Conservation (phyloP, 2,797 vertebrate genomes). For the Valencia hispanica region DNA sequence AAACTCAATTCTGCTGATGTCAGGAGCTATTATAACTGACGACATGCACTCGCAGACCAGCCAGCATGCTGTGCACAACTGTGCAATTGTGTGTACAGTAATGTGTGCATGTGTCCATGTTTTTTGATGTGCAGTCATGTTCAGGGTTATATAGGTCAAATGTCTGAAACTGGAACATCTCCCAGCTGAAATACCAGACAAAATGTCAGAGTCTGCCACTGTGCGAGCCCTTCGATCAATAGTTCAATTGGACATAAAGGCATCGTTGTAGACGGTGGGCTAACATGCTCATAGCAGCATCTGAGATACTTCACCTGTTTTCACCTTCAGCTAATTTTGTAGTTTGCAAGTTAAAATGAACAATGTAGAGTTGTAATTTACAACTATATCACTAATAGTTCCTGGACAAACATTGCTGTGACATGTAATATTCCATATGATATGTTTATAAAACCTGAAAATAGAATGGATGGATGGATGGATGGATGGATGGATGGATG, state of each 20-base stretch:
- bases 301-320: background rate
- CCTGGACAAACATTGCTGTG: too few relatives aligned
- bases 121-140: slow-evolving; percentile 52
- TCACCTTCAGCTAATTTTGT: background rate
- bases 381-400: background rate
- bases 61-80: slow-evolving; percentile 23
- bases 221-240: slow-evolving; percentile 69
- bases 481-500: too few relatives aligned
- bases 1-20: slow-evolving; percentile 82
- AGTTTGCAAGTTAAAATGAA: background rate
- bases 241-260: slow-evolving; percentile 72
- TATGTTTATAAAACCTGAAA: background rate
- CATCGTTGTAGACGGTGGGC: slow-evolving; percentile 39
- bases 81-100: slow-evolving; percentile 31
- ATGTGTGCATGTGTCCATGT: slow-evolving; percentile 22
- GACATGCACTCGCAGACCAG: slow-evolving; percentile 41
- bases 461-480: too few relatives aligned
- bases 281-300: slow-evolving; percentile 12
- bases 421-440: background rate
- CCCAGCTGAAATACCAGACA: slow-evolving; percentile 69
- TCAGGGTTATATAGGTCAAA: slow-evolving; percentile 73
- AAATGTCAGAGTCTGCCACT: slow-evolving; percentile 74
- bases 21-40: slow-evolving; percentile 77
- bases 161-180: slow-evolving; percentile 69
- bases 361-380: background rate